Conservation (phyloP, 2,797 vertebrate genomes). For the Gobionotothen gibberifrons region DNA sequence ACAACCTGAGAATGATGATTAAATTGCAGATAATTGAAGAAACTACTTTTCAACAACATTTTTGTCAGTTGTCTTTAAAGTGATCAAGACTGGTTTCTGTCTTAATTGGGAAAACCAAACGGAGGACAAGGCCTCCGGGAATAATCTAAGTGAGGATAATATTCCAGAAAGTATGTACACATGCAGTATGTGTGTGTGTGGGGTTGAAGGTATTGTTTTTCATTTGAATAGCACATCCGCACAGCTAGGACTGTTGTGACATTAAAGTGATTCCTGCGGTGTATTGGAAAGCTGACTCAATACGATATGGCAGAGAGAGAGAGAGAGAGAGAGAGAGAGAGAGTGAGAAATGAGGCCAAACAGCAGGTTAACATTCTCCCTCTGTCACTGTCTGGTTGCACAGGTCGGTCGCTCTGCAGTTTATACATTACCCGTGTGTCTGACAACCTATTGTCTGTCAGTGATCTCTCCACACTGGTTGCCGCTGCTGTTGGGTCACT, state of each 20-base stretch:
- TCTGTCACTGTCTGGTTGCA: conserved; percentile 41
- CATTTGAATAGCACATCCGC: conserved; percentile 36
- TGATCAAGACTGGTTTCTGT: neutral
- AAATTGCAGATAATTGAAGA: neutral
- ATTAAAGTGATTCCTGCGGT: conserved; percentile 24
- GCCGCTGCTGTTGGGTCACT: conserved; percentile 58
- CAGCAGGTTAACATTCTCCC: conserved; percentile 60
- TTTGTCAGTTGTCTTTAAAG: neutral
- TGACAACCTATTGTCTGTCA: conserved; percentile 54
- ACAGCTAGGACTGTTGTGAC: conserved; percentile 31
- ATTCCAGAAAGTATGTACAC: conserved; percentile 23
- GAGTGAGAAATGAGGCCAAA: conserved; percentile 54
- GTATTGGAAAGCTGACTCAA: conserved; percentile 38
- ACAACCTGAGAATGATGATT: neutral
- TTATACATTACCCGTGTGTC: conserved; percentile 51
- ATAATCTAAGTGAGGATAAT: conserved; percentile 16
- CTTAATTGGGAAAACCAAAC: conserved; percentile 37
- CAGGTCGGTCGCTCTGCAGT: conserved; percentile 47
- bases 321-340: conserved; percentile 23
- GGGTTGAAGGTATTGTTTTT: conserved; percentile 37
- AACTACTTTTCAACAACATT: neutral
- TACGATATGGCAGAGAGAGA: conserved; percentile 16
- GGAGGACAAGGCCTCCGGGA: conserved; percentile 28
- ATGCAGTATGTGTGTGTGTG: neutral
- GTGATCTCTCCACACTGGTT: conserved; percentile 49